Percentiles rank a stretch among this genome's conserved stretches.
phyloP scores from a whole-genome alignment of 1,140 invertebrate species.

The Colletes gigas region DNA sequence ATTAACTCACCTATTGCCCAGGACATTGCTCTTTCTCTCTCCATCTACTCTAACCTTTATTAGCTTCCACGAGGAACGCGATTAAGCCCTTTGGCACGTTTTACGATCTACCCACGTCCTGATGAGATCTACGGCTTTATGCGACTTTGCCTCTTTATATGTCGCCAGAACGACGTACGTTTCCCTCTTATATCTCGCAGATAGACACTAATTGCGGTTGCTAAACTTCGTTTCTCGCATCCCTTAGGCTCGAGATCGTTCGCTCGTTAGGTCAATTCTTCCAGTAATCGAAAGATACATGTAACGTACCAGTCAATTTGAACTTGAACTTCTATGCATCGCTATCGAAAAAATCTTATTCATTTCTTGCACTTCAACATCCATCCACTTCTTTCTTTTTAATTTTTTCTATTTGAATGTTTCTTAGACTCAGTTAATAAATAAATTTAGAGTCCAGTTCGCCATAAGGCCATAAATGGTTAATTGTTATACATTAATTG shows the following conservation, averaged over 20 bases:
- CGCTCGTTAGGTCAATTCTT: no score
- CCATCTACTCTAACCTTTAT: constrained; percentile 70
- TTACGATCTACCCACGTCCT: constrained; percentile 63
- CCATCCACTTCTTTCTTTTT: no score
- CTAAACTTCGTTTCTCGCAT: background rate
- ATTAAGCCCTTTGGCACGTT: constrained; percentile 52
- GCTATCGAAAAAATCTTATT: no score
- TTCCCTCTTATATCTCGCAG: constrained; percentile 9
- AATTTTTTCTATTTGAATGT: no score
- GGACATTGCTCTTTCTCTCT: constrained; percentile 26
- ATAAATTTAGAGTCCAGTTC: no score
- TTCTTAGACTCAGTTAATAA: no score
- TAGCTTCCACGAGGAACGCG: constrained; percentile 48
- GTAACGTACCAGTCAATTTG: no score
- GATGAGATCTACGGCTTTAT: constrained; percentile 55
- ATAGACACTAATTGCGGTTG: constrained; percentile 11
- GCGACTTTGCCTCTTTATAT: constrained; percentile 33
- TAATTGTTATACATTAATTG: no score
- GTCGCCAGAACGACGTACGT: constrained; percentile 1
- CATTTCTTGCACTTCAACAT: no score
- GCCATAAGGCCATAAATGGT: no score
- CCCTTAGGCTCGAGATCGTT: background rate
- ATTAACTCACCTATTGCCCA: constrained; percentile 74
- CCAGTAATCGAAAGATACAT: no score
- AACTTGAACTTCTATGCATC: no score